Evolutionary conservation across 1,140 invertebrate species (phyloP), one percentile per base, ranked within the genome.

Genomic region (Caenorhabditis remanei): DNA sequence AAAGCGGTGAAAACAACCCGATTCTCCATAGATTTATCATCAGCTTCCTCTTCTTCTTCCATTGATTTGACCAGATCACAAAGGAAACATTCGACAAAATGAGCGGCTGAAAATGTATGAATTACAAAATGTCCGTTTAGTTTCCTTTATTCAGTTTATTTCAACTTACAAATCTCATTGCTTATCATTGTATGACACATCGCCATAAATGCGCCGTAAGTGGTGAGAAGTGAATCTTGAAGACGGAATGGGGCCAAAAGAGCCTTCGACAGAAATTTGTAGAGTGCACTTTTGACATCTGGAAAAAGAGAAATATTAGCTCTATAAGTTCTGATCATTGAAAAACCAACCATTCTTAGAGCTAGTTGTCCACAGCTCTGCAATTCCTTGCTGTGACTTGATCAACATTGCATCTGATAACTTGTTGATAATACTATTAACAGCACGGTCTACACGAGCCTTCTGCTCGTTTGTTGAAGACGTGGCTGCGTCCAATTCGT

Each of bases 1-100:
- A 96, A 95, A 4, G 95, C 94, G 0, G 98, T 93, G 58, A 97
- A 94, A 4, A 96, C 93, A 0, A 96, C 92, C 0, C 96, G 90
- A 94, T 98, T 98, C 90, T 98, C 96, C n/a, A 97, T 91, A 83
- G 95, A 93, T 93, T 98, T 98, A 90, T 96, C 95, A 89, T 95
- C 95, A 16, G 95, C 7, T 32, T 48, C 43, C 19, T 58, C 91
- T 0, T 91, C 90, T 19, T 93, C 90, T 19, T 32, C 41, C 46
- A 90, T 58, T 53, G 53, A 41, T 41, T 88, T 65, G 8, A 89
- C 63, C 21, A 75, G 82, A 48, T 86, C 82, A 16, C 85, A 43
- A 11, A 87, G 65, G 53, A 90, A 90, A n/a, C 87, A 83, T 82
- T 90, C 90, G n/a, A 90, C 90, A 46, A 90, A 89, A 65, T 90